Percentiles rank a stretch among this genome's conserved stretches.
Conservation (phyloP, 2,888 invertebrate genomes). For the Drosophila basisetae region DNA sequence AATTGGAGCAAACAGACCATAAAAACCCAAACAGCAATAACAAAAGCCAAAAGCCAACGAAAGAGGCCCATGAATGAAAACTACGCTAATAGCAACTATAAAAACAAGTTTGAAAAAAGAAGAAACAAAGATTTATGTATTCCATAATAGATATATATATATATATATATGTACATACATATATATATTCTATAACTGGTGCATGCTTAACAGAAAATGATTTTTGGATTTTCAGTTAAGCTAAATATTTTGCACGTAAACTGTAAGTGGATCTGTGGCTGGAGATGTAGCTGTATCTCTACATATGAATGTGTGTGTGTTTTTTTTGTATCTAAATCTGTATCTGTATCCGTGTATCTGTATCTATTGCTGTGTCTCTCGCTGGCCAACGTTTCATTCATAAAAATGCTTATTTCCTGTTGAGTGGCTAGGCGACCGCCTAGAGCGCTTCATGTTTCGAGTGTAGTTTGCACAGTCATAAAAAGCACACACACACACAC, state of each 20-base stretch:
- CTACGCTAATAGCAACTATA: conserved; percentile 54
- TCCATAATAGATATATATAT: conserved; percentile 2
- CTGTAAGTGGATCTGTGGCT: conserved; percentile 57
- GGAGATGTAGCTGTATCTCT: conserved; percentile 35
- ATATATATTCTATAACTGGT: conserved; percentile 8
- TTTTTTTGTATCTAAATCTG: conserved; percentile 20
- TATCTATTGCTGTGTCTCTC: conserved; percentile 33
- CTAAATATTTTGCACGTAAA: conserved; percentile 58
- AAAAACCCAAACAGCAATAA: conserved; percentile 50
- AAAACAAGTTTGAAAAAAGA: conserved; percentile 36
- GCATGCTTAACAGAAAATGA: conserved; percentile 5
- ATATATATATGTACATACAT: not conserved
- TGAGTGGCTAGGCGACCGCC: conserved; percentile 73
- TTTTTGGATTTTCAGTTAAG: conserved; percentile 53
- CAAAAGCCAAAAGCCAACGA: conserved; percentile 13
- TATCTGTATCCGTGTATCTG: conserved; percentile 18
- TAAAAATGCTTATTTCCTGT: conserved; percentile 82
- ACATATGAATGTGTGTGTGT: not conserved
- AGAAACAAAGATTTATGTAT: conserved; percentile 34
- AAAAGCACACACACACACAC: conserved; percentile 48
- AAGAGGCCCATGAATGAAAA: conserved; percentile 65
- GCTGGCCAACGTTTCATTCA: conserved; percentile 78
- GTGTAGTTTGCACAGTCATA: conserved; percentile 73
- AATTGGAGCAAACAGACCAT: conserved; percentile 74
- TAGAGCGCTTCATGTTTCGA: conserved; percentile 67